Evolutionary conservation across 2,888 invertebrate genomes (phyloP).

Genomic region (Pammene fasciana): DNA sequence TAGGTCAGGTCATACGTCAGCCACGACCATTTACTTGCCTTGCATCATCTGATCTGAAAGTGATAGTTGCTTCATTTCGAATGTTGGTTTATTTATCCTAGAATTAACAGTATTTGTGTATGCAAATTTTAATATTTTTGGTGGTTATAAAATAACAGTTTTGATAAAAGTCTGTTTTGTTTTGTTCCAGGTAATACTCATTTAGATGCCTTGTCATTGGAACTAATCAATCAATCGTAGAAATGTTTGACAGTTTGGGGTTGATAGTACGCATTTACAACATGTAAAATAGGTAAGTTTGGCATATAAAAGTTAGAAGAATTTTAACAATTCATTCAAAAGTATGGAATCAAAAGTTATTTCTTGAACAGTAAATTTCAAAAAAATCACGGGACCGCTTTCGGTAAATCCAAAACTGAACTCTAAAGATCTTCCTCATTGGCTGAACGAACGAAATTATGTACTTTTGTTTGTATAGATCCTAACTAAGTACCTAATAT

Average conservation of each 20-base stretch:
- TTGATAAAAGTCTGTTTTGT: background rate
- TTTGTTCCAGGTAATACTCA: conserved; percentile 16
- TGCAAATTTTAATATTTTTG: background rate
- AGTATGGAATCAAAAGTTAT: no score
- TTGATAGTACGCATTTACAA: background rate
- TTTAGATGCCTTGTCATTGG: background rate
- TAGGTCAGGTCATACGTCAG: conserved; percentile 19
- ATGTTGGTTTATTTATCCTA: background rate
- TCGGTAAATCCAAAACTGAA: no score
- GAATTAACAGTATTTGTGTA: background rate
- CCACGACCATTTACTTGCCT: conserved; percentile 20
- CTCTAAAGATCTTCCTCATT: no score
- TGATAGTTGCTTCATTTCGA: conserved; percentile 1
- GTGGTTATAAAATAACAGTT: background rate
- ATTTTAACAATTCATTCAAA: no score
- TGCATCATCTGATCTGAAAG: conserved; percentile 9
- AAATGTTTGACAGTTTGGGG: background rate
- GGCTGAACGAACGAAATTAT: no score
- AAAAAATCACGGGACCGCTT: no score
- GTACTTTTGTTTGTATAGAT: no score
- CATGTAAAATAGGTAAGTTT: background rate
- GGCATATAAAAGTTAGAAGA: no score
- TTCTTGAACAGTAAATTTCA: no score
- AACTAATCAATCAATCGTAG: background rate
- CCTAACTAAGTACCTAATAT: no score